phyloP scores from a whole-genome alignment of 2,888 invertebrate genomes.

The Stenurella melanura region DNA sequence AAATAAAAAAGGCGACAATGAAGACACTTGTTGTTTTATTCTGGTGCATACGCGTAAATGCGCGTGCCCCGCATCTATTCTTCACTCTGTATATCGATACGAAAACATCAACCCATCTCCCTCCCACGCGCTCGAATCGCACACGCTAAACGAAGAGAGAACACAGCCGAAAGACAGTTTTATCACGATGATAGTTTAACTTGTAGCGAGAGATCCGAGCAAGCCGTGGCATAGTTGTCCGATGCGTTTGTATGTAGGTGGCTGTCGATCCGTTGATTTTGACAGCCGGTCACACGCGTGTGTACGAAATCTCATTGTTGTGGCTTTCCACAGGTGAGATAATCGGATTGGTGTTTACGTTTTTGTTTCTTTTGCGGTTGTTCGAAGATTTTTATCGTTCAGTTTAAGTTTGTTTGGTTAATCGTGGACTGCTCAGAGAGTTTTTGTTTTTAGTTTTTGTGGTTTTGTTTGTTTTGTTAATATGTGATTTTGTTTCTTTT shows the following conservation, averaged over 20 bases:
- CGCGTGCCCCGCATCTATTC: slow-evolving; percentile 51
- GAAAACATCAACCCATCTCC: slow-evolving; percentile 42
- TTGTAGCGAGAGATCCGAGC: slow-evolving; percentile 48
- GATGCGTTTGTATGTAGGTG: slow-evolving; percentile 62
- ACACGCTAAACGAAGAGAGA: slow-evolving; percentile 44
- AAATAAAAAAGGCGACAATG: slow-evolving; percentile 41
- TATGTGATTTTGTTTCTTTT: slow-evolving; percentile 56
- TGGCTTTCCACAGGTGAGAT: slow-evolving; percentile 22
- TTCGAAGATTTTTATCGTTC: slow-evolving; percentile 2
- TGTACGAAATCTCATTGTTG: slow-evolving; percentile 33
- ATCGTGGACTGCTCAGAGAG: slow-evolving; percentile 31
- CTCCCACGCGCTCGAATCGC: slow-evolving; percentile 26
- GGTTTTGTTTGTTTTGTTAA: slow-evolving; percentile 42
- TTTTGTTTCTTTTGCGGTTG: slow-evolving; percentile 19
- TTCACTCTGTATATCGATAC: slow-evolving; percentile 40
- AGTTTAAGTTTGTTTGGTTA: slow-evolving; percentile 10
- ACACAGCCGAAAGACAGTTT: slow-evolving; percentile 62
- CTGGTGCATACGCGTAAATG: slow-evolving; percentile 47
- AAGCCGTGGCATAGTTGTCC: slow-evolving; percentile 63
- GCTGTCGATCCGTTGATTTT: slow-evolving; percentile 51
- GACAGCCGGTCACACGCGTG: slow-evolving; percentile 48
- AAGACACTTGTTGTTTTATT: slow-evolving; percentile 41
- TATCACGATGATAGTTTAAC: slow-evolving; percentile 53
- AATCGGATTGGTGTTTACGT: slow-evolving; percentile 18
- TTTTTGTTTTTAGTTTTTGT: slow-evolving; percentile 27